Evolutionary conservation across 2,113 vertebrate genomes (phyloP).

Genomic region (Muntiacus muntjak): DNA sequence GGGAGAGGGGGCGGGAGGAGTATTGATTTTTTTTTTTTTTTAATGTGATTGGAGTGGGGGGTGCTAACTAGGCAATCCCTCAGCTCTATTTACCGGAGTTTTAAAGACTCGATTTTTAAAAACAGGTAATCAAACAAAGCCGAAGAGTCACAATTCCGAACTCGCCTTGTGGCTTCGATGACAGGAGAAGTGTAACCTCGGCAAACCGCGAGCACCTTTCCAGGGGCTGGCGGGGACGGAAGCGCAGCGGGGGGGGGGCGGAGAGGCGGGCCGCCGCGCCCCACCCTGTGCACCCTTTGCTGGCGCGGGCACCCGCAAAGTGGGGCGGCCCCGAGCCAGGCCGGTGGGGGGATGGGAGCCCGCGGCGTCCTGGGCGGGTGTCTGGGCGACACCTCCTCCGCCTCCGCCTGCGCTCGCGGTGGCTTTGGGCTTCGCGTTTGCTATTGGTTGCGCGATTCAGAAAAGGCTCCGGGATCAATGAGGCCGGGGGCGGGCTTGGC

Average conservation of each 20-base stretch:
- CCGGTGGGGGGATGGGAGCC: conserved; percentile 53
- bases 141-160: background rate
- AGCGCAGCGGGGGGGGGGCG: background rate
- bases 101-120: background rate
- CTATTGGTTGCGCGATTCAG: conserved; percentile 71
- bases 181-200: background rate
- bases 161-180: conserved; percentile 19
- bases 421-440: conserved; percentile 62
- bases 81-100: background rate
- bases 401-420: conserved; percentile 62
- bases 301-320: background rate
- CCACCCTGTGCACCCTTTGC: background rate
- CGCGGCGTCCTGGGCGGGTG: conserved; percentile 65
- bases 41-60: background rate
- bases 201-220: background rate
- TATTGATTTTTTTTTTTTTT: background rate
- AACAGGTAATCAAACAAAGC: background rate
- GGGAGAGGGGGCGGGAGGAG: background rate
- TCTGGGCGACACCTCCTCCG: conserved; percentile 70
- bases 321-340: background rate
- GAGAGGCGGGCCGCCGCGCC: background rate
- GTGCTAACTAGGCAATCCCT: background rate
- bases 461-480: conserved; percentile 65
- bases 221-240: conserved; percentile 12
- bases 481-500: conserved; percentile 63